Percentiles rank a stretch among this genome's conserved stretches.
These are phyloP conservation scores for Pyralis farinalis DNA, from an alignment of 2,888 invertebrate species.

Conservation along the genomic window DNA sequence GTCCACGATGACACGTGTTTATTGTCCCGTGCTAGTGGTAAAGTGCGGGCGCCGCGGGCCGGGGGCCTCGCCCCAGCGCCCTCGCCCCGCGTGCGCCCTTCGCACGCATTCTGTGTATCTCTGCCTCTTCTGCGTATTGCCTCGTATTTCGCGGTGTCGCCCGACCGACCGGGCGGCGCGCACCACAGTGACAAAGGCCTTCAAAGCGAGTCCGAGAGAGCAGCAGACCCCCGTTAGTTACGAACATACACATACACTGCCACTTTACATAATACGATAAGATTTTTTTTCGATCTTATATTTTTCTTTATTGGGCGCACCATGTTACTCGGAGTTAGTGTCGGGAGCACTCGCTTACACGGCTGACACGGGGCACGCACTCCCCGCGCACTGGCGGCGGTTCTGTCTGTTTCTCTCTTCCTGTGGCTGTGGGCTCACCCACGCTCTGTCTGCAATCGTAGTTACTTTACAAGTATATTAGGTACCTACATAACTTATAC, in stretches of 20 bases:
- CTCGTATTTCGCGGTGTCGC: slow-evolving; percentile 60
- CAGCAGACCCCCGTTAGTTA: slow-evolving; percentile 80
- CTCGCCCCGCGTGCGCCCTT: slow-evolving; percentile 60
- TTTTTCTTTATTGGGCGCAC: slow-evolving; percentile 64
- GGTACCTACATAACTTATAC: slow-evolving; percentile 25
- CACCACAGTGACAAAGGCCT: slow-evolving; percentile 81
- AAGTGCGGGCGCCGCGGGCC: slow-evolving; percentile 61
- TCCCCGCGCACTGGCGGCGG: slow-evolving; percentile 77
- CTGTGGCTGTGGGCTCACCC: slow-evolving; percentile 79
- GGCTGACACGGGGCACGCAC: slow-evolving; percentile 73
- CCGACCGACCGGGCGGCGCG: slow-evolving; percentile 50
- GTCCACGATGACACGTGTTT: slow-evolving; percentile 46
- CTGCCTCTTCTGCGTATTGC: slow-evolving; percentile 71
- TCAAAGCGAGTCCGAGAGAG: slow-evolving; percentile 81
- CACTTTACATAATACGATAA: slow-evolving; percentile 68
- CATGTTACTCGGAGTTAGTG: slow-evolving; percentile 48
- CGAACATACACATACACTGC: slow-evolving; percentile 73
- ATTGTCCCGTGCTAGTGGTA: slow-evolving; percentile 68
- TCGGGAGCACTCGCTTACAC: slow-evolving; percentile 73
- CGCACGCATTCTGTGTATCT: slow-evolving; percentile 68
- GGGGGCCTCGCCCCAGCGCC: slow-evolving; percentile 49
- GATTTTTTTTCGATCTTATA: slow-evolving; percentile 42
- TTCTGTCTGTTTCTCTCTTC: slow-evolving; percentile 82
- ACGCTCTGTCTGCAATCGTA: slow-evolving; percentile 65
- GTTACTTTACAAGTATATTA: slow-evolving; percentile 36